phyloP scores from a whole-genome alignment of 2,113 vertebrate species.

The Oncorhynchus gorbuscha region DNA sequence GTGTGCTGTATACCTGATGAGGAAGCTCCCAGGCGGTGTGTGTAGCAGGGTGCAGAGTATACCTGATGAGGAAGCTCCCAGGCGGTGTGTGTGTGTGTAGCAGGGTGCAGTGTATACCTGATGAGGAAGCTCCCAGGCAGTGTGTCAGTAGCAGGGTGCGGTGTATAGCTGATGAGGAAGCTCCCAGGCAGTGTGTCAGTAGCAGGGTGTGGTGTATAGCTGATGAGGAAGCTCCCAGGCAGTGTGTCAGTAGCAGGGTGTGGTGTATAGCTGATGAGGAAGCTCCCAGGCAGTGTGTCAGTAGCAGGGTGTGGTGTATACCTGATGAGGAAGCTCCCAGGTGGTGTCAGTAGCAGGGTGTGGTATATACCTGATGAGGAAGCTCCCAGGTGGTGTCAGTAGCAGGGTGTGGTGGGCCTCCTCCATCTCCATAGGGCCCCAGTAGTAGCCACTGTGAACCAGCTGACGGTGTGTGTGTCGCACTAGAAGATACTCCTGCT shows the following conservation, averaged over 20 bases:
- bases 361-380: constrained; percentile 85
- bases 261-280: constrained; percentile 85
- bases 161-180: constrained; percentile 87
- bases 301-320: constrained; percentile 75
- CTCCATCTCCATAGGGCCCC: constrained; percentile 85
- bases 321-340: constrained; percentile 91
- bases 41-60: constrained; percentile 74
- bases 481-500: constrained; percentile 82
- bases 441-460: constrained; percentile 90
- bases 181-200: constrained; percentile 77
- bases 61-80: constrained; percentile 91
- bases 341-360: constrained; percentile 71
- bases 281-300: constrained; percentile 79
- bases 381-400: constrained; percentile 79
- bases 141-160: constrained; percentile 69
- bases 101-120: constrained; percentile 80
- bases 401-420: constrained; percentile 82
- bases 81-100: constrained; percentile 61
- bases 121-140: constrained; percentile 87
- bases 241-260: constrained; percentile 74
- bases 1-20: constrained; percentile 83
- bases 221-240: constrained; percentile 88
- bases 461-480: constrained; percentile 79
- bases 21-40: constrained; percentile 83
- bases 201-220: constrained; percentile 79